Conservation (phyloP, 53 echinoderm and acorn worm species). For the Apostichopus leukothele region DNA sequence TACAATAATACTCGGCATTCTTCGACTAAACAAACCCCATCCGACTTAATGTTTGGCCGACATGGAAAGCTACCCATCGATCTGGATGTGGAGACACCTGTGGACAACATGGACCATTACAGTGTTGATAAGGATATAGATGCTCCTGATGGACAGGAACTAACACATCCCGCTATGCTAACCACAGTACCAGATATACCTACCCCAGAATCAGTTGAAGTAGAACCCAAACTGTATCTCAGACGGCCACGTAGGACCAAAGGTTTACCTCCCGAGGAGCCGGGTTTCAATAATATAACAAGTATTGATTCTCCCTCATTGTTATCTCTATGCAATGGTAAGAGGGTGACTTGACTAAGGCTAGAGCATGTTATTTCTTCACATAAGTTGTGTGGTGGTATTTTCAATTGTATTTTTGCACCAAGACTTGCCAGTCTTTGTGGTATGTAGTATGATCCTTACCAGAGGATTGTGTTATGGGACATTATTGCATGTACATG, state of each 20-base stretch:
- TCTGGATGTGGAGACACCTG: neutral
- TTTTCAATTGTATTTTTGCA: neutral
- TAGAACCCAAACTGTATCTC: neutral
- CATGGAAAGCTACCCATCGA: conserved; percentile 41
- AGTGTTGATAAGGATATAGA: too few relatives aligned
- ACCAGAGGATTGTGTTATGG: too few relatives aligned
- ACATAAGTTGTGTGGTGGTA: neutral
- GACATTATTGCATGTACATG: too few relatives aligned
- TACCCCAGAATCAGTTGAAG: neutral
- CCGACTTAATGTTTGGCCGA: conserved; percentile 43
- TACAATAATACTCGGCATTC: too few relatives aligned
- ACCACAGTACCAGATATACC: neutral
- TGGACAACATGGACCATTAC: neutral
- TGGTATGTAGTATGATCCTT: neutral
- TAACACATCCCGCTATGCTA: neutral
- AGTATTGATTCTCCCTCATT: neutral
- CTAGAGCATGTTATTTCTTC: neutral
- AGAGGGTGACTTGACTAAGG: neutral
- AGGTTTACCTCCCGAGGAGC: neutral
- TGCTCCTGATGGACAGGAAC: too few relatives aligned
- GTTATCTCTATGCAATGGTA: conserved; percentile 20
- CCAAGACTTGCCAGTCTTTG: neutral
- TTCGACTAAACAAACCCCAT: too few relatives aligned
- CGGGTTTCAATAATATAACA: neutral
- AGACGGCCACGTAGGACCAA: neutral